Percentiles rank a stretch among this genome's conserved stretches.
Evolutionary conservation across 2,113 vertebrate species (phyloP).

Genomic region (Paratilapia polleni): DNA sequence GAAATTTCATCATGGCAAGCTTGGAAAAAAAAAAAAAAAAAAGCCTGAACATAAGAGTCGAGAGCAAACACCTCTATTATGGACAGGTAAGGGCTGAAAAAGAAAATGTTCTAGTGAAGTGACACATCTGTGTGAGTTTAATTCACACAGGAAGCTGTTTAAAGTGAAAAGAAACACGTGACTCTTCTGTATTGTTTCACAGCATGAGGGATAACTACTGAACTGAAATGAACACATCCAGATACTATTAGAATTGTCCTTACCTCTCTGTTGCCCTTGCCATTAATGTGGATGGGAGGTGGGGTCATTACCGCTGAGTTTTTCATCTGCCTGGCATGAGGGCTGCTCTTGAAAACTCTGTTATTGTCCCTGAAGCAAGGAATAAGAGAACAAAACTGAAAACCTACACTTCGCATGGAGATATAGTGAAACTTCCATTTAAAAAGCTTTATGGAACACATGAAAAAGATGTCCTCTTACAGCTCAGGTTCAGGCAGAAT

Average conservation of each 20-base stretch:
- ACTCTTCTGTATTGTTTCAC: neutral
- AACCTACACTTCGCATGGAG: neutral
- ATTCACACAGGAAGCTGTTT: neutral
- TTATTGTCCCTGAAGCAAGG: conserved; percentile 73
- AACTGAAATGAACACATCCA: neutral
- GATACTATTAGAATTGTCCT: neutral
- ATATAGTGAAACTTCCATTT: neutral
- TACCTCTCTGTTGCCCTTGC: conserved; percentile 84
- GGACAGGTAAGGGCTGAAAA: neutral
- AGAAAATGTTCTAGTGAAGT: neutral
- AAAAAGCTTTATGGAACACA: neutral
- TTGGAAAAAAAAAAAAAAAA: neutral
- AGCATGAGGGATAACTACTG: neutral
- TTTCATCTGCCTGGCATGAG: conserved; percentile 79
- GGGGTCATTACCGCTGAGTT: conserved; percentile 81
- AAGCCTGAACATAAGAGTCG: neutral
- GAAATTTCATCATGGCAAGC: neutral
- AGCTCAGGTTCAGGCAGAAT: conserved; percentile 80
- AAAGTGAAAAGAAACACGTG: neutral
- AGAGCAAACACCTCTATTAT: neutral
- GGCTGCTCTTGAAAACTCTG: conserved; percentile 82
- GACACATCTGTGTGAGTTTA: neutral
- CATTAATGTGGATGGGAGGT: conserved; percentile 83
- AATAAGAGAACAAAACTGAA: neutral
- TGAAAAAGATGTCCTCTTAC: conserved; percentile 70